Evolutionary conservation across 2,797 vertebrate species (phyloP), one percentile per base, ranked within the genome.

Genomic region (Helicolenus hilgendorfi): DNA sequence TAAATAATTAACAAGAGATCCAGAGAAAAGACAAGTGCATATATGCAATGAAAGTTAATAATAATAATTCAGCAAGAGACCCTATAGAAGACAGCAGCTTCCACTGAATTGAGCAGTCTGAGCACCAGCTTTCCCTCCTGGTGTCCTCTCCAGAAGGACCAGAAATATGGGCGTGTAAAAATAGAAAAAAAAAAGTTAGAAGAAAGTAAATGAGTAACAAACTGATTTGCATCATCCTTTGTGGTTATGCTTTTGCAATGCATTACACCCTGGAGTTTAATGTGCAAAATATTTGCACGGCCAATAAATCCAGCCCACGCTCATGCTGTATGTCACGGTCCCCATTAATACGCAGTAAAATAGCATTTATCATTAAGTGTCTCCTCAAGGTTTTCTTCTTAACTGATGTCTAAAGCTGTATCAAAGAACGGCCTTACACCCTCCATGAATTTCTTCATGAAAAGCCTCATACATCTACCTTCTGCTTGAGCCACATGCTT

Each of bases 301-400:
- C 11, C 20, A 67, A 22, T 29, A 63, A 81, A 60, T 67, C 71
- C 53, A 68, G 58, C 1, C 20, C 56, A 71, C 24, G 5, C 35
- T 31, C 63, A 27, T 11, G 45, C 45, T 49, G 45, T 49, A 68
- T 59, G 41, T 77, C 55, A 55, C 6, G 0, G 64, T 36, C 41
- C 70, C 84, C 31, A 56, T 24, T 26, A 8, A 80, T 22, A 49
- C 1, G 62, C 18, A 65, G 2, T 35, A 81, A 83, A 89, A 72
- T 22, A 67, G 1, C 3, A 62, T 78, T 81, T 11, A 59, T 87
- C 20, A 41, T 59, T 1, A 11, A 82, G 55, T 81, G 53, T 68
- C 79, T 88, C 31, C 31, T 81, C 87, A 89, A 91, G 88, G 90
- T 81, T 86, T 74, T 84, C 77, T 71, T 69, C 26, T 58, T 35